Base-by-base conservation (phyloP, 2,888 invertebrate species). In the Caenorhabditis sp. region DNA sequence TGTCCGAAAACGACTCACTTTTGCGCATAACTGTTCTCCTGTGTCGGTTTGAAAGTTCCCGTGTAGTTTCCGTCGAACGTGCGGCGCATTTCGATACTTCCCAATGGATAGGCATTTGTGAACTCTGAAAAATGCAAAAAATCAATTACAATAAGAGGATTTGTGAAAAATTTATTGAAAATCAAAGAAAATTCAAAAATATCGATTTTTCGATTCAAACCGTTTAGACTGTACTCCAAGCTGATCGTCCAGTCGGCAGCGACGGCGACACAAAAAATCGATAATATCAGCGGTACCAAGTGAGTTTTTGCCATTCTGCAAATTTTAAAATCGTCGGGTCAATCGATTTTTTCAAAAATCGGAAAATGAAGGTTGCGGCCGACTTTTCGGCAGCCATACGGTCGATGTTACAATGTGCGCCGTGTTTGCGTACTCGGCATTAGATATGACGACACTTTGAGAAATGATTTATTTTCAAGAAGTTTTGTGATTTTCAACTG, bases 31-130 rank as follows among this genome's bases (percentile, higher is more conserved):
- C n/a, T 44, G 13, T 56, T 56, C 8, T 80, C 68, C 28, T 68
- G 58, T 4, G 61, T 20, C 22, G 79, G 65, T 69, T 80, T 82
- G 72, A 88, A 89, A 1, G 67, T 65, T 47, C 88, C 89, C n/a
- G 89, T 87, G 60, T 72, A 88, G 67, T 89, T 89, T 18, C 88
- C 89, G 61, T 88, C 88, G 56, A 82, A 83, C 28, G 68, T 32
- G 5, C 79, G 60, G 20, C 80, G 55, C 68, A 88, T 56, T 55
- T 84, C 83, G 18, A 88, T 81, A 15, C n/a, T 76, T 56, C 88
- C 88, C n/a, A 87, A 58, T 22, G 83, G 78, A 20, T 70, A 58
- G 6, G 50, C 65, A 32, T 72, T 76, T 6, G 69, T 69, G 32
- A 83, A 85, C 51, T 80, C 86, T 86, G 51, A 51, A 70, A 74